Conservation (phyloP, 2,113 vertebrate genomes). For the Cyprinodon brontotheroides region DNA sequence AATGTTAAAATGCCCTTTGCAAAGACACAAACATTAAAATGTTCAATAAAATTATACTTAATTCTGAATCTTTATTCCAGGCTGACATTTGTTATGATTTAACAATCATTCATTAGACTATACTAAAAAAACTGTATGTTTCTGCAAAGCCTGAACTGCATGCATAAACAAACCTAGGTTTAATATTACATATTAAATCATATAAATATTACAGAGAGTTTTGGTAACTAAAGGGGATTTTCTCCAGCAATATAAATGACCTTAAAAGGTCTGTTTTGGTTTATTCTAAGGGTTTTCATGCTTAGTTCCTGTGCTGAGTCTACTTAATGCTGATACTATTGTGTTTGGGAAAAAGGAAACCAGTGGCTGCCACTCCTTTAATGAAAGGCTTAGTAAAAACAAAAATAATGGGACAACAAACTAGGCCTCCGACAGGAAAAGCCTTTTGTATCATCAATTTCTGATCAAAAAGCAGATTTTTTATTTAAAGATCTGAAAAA, state of each 20-base stretch:
- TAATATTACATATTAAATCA: background rate
- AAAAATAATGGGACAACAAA: constrained; percentile 18
- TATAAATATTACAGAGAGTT: background rate
- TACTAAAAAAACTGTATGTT: background rate
- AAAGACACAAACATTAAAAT: too few relatives aligned
- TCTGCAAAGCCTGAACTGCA: background rate
- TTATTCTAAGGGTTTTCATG: constrained; percentile 40
- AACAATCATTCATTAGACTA: background rate
- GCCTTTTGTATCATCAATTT: constrained; percentile 8
- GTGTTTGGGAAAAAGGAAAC: constrained; percentile 68
- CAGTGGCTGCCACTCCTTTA: constrained; percentile 54
- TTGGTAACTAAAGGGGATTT: background rate
- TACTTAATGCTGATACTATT: constrained; percentile 62
- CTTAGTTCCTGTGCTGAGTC: constrained; percentile 64
- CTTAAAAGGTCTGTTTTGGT: constrained; percentile 7
- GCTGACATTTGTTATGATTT: background rate
- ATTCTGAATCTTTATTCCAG: background rate
- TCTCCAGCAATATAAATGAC: background rate
- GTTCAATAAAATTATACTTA: background rate
- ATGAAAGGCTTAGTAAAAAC: constrained; percentile 55
- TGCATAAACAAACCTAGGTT: background rate
- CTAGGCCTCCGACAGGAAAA: background rate
- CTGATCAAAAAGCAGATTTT: constrained; percentile 8
- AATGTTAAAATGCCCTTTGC: too few relatives aligned
- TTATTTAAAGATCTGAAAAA: constrained; percentile 9